Conservation (phyloP, 2,113 vertebrate species). For the Atrichornis clamosus region DNA sequence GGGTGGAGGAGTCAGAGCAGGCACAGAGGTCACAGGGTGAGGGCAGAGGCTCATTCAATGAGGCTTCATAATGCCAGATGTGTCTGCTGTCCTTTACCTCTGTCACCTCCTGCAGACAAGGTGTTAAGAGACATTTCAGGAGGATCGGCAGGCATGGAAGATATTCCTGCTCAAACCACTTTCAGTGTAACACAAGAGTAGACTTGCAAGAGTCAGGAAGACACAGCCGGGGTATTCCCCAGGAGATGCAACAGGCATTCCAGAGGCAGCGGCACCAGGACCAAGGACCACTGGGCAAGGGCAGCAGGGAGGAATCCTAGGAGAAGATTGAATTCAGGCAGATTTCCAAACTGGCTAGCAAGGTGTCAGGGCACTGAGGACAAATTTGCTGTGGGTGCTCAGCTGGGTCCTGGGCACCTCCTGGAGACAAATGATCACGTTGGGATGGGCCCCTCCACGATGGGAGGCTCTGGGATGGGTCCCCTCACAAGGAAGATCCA, state of each 20-base stretch:
- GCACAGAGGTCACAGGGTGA: background rate
- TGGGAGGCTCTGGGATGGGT: background rate
- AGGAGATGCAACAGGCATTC: accelerated
- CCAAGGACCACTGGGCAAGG: background rate
- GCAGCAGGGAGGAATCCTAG: background rate
- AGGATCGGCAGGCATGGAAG: background rate
- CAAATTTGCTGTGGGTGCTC: background rate
- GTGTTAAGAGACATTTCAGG: background rate
- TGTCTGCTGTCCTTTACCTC: background rate
- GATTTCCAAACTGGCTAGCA: background rate
- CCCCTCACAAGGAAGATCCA: background rate
- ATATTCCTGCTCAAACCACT: background rate
- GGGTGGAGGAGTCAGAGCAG: background rate
- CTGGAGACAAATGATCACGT: accelerated
- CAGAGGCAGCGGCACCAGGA: background rate
- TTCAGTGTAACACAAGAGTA: background rate
- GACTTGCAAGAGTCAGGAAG: accelerated
- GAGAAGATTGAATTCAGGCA: background rate
- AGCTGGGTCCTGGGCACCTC: background rate
- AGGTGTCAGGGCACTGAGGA: background rate
- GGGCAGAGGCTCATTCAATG: background rate
- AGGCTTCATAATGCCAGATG: background rate
- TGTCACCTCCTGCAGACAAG: background rate
- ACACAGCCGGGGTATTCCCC: background rate
- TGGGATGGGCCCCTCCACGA: accelerated